Conservation (phyloP, 1,140 invertebrate genomes). For the Cryptotermes secundus region DNA sequence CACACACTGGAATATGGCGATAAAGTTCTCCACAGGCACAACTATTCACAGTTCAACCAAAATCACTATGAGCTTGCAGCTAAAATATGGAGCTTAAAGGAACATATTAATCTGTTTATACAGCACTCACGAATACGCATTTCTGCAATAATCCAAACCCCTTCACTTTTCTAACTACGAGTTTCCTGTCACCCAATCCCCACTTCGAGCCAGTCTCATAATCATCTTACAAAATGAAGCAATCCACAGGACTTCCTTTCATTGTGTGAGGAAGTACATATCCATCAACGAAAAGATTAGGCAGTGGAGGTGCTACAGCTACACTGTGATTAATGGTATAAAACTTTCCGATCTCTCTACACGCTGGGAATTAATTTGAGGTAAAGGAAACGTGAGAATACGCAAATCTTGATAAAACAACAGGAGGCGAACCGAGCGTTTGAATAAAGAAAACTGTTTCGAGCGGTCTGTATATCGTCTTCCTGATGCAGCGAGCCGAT, state of each 20-base stretch:
- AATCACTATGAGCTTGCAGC: background rate
- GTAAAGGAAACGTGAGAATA: slow-evolving; percentile 34
- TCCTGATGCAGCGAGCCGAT: background rate
- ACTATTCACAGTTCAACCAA: background rate
- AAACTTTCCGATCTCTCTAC: slow-evolving; percentile 27
- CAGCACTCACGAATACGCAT: background rate
- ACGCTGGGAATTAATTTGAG: slow-evolving; percentile 34
- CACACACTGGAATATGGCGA: too few species aligned
- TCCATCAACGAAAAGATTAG: slow-evolving; percentile 16
- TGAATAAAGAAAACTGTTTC: slow-evolving; percentile 34
- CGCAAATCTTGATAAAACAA: slow-evolving; percentile 31
- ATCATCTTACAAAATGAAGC: background rate
- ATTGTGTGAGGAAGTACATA: background rate
- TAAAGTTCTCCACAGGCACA: too few species aligned
- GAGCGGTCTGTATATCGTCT: slow-evolving; percentile 20
- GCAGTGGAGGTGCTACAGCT: background rate
- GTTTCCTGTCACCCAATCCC: background rate
- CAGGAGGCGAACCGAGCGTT: slow-evolving; percentile 14
- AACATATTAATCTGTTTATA: background rate
- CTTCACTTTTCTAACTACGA: background rate
- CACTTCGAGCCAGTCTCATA: background rate
- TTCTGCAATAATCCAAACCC: background rate
- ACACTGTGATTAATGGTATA: slow-evolving; percentile 21
- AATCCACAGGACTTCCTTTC: background rate
- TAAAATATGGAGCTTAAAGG: background rate